Evolutionary conservation across 2,113 vertebrate genomes (phyloP).

Genomic region (Sterrhoptilus dennistouni): DNA sequence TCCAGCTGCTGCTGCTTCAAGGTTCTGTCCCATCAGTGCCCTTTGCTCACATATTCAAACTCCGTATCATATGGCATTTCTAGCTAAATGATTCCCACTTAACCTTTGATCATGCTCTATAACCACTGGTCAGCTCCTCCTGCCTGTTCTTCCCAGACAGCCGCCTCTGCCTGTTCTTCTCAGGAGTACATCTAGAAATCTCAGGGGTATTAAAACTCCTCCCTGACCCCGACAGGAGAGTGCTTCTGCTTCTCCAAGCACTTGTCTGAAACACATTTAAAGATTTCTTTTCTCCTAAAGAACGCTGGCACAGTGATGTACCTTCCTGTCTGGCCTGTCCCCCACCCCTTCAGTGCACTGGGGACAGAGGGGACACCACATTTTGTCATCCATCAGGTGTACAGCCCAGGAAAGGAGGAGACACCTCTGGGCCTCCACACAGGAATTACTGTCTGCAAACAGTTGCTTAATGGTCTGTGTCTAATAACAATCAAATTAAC

Average conservation of each 20-base stretch:
- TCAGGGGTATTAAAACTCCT: background rate
- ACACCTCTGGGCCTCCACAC: background rate
- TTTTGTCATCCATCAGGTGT: background rate
- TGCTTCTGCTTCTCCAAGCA: background rate
- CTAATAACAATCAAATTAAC: background rate
- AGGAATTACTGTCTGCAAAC: background rate
- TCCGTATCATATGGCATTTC: background rate
- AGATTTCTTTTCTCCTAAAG: background rate
- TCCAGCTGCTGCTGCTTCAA: background rate
- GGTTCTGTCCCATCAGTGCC: background rate
- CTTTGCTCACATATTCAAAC: background rate
- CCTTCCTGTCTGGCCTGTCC: background rate
- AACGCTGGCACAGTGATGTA: no score
- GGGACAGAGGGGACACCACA: background rate
- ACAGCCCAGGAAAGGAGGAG: background rate
- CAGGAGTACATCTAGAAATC: background rate
- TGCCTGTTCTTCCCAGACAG: background rate
- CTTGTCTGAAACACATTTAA: background rate
- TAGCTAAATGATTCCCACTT: background rate
- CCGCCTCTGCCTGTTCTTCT: background rate
- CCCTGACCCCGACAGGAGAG: fast-evolving
- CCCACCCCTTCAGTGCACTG: fast-evolving
- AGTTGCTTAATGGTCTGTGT: background rate
- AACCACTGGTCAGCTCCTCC: background rate
- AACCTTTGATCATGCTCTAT: background rate